Evolutionary conservation across 2,113 vertebrate genomes (phyloP).

Genomic region (Otus sunia): DNA sequence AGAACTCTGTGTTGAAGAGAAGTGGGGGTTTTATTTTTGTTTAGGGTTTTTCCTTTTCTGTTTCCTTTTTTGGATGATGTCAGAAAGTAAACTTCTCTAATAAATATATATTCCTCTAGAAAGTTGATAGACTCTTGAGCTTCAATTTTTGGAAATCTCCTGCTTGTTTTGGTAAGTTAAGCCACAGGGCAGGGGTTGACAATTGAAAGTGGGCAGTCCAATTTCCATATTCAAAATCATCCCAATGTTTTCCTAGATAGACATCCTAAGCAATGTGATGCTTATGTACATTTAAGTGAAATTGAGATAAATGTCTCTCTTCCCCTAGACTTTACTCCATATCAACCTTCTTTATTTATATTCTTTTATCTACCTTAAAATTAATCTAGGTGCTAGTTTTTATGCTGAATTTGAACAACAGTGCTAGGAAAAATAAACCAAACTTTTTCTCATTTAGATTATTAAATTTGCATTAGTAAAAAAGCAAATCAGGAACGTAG

Average conservation of each 20-base stretch:
- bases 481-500: not conserved
- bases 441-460: not conserved
- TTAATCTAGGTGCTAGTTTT: not conserved
- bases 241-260: not conserved
- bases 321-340: not conserved
- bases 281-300: not conserved
- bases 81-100: not conserved
- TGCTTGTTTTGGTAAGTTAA: not conserved
- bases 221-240: not conserved
- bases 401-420: not conserved
- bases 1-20: not conserved
- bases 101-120: not conserved
- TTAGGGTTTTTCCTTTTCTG: not conserved
- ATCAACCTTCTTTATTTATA: not conserved
- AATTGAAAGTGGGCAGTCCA: rapidly evolving
- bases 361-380: not conserved
- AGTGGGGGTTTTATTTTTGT: not conserved
- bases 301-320: not conserved
- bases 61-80: not conserved
- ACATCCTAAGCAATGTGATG: not conserved
- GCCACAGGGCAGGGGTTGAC: not conserved
- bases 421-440: not conserved
- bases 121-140: not conserved
- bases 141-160: not conserved
- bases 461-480: not conserved